A percentile compares a stretch with the other conserved stretches of the same genome.
These are phyloP conservation scores for Patella pellucida DNA, from an alignment of 2,888 invertebrate genomes.

Conservation along the genomic window DNA sequence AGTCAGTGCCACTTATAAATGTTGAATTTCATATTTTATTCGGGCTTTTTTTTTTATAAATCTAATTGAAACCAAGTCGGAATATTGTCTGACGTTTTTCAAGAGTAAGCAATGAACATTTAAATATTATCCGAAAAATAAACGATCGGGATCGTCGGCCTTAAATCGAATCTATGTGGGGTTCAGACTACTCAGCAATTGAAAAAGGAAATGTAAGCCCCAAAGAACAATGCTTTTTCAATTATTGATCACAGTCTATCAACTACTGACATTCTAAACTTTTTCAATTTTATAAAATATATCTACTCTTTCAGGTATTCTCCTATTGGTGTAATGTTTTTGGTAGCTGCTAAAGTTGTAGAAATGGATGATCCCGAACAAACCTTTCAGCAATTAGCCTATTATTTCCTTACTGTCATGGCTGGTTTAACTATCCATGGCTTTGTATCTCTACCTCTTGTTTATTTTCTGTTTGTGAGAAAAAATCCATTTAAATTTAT, in stretches of 20 bases:
- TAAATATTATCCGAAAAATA: too few species aligned
- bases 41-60: too few species aligned
- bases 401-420: constrained; percentile 82
- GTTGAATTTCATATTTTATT: too few species aligned
- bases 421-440: constrained; percentile 88
- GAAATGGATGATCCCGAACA: constrained; percentile 79
- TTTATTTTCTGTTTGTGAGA: constrained; percentile 84
- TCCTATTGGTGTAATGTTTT: constrained; percentile 62
- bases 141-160: too few species aligned
- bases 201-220: neutral
- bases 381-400: constrained; percentile 73
- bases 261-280: too few species aligned
- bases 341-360: constrained; percentile 83
- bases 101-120: too few species aligned
- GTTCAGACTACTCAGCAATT: neutral
- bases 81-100: too few species aligned
- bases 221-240: too few species aligned
- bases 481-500: constrained; percentile 91
- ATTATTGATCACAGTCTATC: too few species aligned
- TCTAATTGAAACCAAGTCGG: too few species aligned
- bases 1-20: too few species aligned
- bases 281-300: neutral
- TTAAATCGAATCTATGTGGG: too few species aligned
- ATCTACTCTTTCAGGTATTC: constrained; percentile 57
- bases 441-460: constrained; percentile 84